Evolutionary conservation across 2,888 invertebrate species (phyloP).

Genomic region (Sinopyrophorus schimmeli): DNA sequence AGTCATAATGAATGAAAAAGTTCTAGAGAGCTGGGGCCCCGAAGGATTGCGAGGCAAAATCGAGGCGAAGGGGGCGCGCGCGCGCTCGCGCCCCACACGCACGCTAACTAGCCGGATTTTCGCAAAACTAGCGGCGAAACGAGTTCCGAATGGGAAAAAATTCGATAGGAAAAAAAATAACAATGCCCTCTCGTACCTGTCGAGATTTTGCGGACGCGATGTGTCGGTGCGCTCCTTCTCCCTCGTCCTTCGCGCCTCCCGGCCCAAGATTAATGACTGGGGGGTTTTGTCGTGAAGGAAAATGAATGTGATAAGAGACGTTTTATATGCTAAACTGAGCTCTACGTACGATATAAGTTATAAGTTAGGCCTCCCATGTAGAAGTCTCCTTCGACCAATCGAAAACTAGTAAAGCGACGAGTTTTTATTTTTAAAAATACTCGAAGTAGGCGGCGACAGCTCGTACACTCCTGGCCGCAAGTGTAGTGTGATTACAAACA

Average conservation of each 20-base stretch:
- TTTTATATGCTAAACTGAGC: conserved; percentile 30
- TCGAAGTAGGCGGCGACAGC: conserved; percentile 35
- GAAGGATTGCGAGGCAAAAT: not conserved
- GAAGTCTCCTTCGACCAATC: conserved; percentile 34
- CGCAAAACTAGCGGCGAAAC: conserved; percentile 7
- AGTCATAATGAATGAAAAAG: too few relatives aligned
- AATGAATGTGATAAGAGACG: conserved; percentile 23
- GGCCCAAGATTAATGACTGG: conserved; percentile 14
- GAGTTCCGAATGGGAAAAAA: conserved; percentile 26
- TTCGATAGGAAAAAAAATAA: conserved; percentile 26
- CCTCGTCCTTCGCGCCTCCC: conserved; percentile 4
- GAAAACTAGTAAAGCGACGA: conserved; percentile 24
- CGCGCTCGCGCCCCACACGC: too few relatives aligned
- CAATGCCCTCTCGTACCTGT: conserved; percentile 10
- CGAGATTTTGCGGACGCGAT: conserved; percentile 11
- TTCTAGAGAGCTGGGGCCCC: not conserved
- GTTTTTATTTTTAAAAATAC: conserved; percentile 33
- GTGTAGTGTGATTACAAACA: conserved; percentile 27
- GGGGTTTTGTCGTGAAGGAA: conserved; percentile 22
- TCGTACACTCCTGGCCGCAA: conserved; percentile 26
- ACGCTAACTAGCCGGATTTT: too few relatives aligned
- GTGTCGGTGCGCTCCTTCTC: conserved; percentile 16
- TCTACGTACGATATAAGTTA: conserved; percentile 31
- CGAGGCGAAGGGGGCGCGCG: too few relatives aligned
- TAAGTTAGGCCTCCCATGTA: conserved; percentile 39